phyloP scores from a whole-genome alignment of 1,140 invertebrate species.

The Magallana ariakensis region DNA sequence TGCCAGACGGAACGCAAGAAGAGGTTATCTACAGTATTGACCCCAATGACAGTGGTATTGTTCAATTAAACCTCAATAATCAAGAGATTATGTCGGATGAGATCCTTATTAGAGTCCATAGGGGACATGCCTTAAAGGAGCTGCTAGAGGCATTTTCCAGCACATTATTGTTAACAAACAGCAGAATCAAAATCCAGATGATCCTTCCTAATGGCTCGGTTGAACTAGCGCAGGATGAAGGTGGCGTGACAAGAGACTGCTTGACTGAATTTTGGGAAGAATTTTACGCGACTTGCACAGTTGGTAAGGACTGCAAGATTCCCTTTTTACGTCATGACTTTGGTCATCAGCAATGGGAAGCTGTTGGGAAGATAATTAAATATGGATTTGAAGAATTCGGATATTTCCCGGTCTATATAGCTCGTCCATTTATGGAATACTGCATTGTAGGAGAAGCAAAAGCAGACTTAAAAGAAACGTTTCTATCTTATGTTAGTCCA shows the following conservation, averaged over 20 bases:
- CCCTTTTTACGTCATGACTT: conserved; percentile 48
- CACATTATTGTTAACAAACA: too few species aligned
- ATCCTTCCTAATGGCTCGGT: conserved; percentile 44
- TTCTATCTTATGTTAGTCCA: neutral
- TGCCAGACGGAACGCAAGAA: neutral
- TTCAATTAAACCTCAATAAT: neutral
- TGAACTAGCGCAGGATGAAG: conserved; percentile 53
- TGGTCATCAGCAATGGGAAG: conserved; percentile 38
- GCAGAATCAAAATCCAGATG: conserved; percentile 26
- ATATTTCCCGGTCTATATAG: conserved; percentile 38
- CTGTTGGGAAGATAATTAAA: conserved; percentile 35
- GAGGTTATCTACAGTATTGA: too few species aligned
- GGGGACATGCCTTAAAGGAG: neutral
- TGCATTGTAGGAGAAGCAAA: neutral
- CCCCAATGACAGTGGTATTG: neutral
- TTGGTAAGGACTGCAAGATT: conserved; percentile 36
- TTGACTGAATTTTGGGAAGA: conserved; percentile 44
- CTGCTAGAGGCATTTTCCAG: neutral
- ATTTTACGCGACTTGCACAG: conserved; percentile 40
- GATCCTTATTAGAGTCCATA: neutral
- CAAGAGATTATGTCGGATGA: neutral
- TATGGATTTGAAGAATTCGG: conserved; percentile 33
- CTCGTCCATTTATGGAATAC: neutral
- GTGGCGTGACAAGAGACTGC: conserved; percentile 41
- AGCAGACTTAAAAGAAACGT: neutral